Base-by-base conservation (phyloP, 2,888 invertebrate species). In the Drosophila demipolita region DNA sequence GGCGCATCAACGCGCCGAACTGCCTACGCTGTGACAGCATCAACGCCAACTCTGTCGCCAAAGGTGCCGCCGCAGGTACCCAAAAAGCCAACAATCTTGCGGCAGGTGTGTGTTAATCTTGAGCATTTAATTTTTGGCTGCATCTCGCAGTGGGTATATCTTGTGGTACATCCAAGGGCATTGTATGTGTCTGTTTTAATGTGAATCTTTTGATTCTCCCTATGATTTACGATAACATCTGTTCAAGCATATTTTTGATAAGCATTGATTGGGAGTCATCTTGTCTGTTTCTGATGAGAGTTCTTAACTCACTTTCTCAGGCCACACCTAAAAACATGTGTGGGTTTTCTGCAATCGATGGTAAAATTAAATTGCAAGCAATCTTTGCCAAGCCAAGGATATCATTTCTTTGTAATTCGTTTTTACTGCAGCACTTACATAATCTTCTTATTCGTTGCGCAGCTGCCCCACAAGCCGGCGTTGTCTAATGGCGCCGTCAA, bases 51-150 rank as follows among this genome's bases (percentile, higher is more conserved):
- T 54, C 58, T 74, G 62, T 91, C 93, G 50, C 93, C 93, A 2
- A 85, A 92, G 54, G 87, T 92, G 66, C 92, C 93, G 38, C 93
- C 93, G 5, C 86, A 92, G 60, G 88, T 92, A 70, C 91, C 93
- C 63, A 92, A 92, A 65, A 93, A 93, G 74, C 93, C 93, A 33
- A 82, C 89, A 23, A 87, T 84, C 62, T 70, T 92, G 74, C 78
- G 92, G 62, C 93, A 92, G 77, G 87, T 90, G 89, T 78, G 91
- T 66, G 88, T 66, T 32, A 32, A 6, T n/a, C 9, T 17, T 20
- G 8, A 53, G 20, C 32, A 3, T 74, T 33, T 58, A 1, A 49
- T 50, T 29, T 50, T n/a, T 40, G 9, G 9, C 2, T 40, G n/a
- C n/a, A 40, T 1, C 40, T 12, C 35, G 35, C 35, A 38, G 17